phyloP scores from a whole-genome alignment of 1,140 invertebrate species.

The Galleria mellonella region DNA sequence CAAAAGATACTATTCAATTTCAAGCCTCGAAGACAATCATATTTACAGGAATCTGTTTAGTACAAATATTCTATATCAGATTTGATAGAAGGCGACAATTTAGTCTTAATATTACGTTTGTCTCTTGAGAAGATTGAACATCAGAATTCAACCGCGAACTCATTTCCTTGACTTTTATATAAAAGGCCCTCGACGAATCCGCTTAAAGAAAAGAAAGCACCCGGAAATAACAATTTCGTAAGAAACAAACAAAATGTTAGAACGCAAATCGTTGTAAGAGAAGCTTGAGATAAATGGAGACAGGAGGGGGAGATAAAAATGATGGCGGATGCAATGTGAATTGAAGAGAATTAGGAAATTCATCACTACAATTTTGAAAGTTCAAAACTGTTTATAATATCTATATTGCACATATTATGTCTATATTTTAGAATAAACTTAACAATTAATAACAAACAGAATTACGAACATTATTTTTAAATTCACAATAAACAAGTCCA shows the following conservation, averaged over 20 bases:
- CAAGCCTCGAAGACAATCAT: no score
- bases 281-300: slow-evolving; percentile 61
- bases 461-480: no score
- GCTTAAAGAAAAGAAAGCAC: slow-evolving; percentile 60
- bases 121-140: slow-evolving; percentile 38
- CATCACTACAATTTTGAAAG: slow-evolving; percentile 46
- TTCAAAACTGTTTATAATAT: slow-evolving; percentile 51
- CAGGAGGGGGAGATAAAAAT: slow-evolving; percentile 63
- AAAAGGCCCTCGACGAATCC: slow-evolving; percentile 54
- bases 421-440: no score
- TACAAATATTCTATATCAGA: not conserved
- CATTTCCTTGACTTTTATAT: slow-evolving; percentile 59
- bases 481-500: no score
- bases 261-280: slow-evolving; percentile 47
- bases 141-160: slow-evolving; percentile 49
- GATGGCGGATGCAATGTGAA: slow-evolving; percentile 62
- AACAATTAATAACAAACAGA: no score
- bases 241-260: slow-evolving; percentile 69
- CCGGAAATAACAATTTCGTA: slow-evolving; percentile 68
- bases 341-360: slow-evolving; percentile 69
- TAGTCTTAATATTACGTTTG: slow-evolving; percentile 35
- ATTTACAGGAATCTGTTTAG: no score
- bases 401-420: slow-evolving; percentile 24
- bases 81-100: slow-evolving; percentile 18
- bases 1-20: no score